A percentile compares a stretch with the other conserved stretches of the same genome.
Conservation (phyloP, 2,797 vertebrate genomes). For the Tadarida brasiliensis region DNA sequence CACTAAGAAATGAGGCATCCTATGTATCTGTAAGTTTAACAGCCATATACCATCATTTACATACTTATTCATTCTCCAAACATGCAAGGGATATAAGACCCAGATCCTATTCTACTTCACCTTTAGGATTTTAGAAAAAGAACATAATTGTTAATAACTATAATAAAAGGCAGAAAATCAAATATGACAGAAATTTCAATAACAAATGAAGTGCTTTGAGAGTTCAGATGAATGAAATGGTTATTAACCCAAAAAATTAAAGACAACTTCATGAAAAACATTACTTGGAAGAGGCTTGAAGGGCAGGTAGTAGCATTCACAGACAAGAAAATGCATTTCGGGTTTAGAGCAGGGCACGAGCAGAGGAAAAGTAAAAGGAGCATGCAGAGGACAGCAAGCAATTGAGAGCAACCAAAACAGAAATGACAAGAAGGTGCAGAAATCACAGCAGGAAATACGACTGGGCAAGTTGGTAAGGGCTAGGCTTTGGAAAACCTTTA, state of each 20-base stretch:
- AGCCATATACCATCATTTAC: neutral
- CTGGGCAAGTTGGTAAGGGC: neutral
- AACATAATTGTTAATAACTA: neutral
- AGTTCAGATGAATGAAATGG: neutral
- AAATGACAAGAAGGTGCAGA: neutral
- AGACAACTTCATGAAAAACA: neutral
- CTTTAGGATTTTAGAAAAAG: conserved; percentile 19
- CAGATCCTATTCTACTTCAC: neutral
- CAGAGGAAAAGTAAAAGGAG: neutral
- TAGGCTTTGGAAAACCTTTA: neutral
- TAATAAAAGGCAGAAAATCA: neutral
- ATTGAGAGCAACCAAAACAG: neutral
- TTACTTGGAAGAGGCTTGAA: neutral
- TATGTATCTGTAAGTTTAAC: neutral
- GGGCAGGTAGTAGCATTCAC: neutral
- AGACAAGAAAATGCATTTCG: neutral
- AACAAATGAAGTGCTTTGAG: neutral
- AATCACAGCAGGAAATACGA: neutral
- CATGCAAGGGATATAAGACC: neutral
- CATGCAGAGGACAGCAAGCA: neutral
- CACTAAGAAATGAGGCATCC: neutral
- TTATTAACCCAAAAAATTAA: conserved; percentile 13
- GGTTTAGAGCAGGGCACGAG: neutral
- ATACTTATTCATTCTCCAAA: neutral
- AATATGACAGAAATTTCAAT: neutral